Evolutionary conservation across 2,113 vertebrate genomes (phyloP).

Genomic region (Sterna hirundo): DNA sequence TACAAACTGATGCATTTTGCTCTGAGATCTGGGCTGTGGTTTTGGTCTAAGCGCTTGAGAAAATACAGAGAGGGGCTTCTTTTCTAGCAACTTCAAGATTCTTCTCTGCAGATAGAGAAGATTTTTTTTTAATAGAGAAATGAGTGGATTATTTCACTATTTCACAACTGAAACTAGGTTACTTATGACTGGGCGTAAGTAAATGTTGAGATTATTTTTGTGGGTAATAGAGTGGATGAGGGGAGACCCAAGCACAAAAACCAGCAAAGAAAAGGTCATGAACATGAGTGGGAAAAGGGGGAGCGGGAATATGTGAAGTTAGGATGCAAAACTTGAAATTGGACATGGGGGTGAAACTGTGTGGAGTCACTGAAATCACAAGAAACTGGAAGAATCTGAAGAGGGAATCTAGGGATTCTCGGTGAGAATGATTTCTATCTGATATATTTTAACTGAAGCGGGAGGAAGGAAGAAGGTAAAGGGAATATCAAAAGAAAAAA

Average conservation of each 20-base stretch:
- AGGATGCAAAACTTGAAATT: background rate
- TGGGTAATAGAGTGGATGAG: background rate
- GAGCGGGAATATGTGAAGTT: background rate
- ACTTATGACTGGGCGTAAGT: background rate
- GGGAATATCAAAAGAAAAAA: background rate
- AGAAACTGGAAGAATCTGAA: background rate
- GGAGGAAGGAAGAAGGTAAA: background rate
- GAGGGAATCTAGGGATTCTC: background rate
- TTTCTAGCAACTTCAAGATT: background rate
- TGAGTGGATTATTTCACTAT: background rate
- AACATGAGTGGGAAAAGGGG: background rate
- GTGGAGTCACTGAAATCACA: background rate
- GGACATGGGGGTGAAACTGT: background rate
- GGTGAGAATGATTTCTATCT: background rate
- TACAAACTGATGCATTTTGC: background rate
- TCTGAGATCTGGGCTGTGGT: background rate
- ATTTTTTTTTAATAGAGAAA: background rate
- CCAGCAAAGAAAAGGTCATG: background rate
- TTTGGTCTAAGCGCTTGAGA: background rate
- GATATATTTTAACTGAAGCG: background rate
- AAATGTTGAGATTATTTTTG: background rate
- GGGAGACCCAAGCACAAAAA: background rate
- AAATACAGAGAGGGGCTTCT: background rate
- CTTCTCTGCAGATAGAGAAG: background rate
- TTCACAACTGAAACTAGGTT: background rate